phyloP scores from a whole-genome alignment of 2,797 vertebrate species.

The Tarsius wallacei region DNA sequence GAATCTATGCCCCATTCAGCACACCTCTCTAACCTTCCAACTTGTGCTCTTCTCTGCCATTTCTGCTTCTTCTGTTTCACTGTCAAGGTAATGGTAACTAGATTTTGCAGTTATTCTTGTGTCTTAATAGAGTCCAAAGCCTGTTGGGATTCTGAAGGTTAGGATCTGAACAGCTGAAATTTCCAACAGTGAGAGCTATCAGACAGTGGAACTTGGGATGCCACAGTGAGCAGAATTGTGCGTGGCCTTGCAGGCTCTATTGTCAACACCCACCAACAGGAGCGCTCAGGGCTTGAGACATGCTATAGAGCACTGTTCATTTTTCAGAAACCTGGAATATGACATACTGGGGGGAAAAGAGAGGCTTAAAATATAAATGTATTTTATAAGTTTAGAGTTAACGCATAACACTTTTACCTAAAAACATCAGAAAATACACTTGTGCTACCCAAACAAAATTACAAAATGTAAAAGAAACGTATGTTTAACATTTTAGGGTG shows the following conservation, averaged over 20 bases:
- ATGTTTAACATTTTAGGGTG: neutral
- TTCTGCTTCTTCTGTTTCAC: neutral
- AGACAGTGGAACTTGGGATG: no score
- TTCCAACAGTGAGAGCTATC: neutral
- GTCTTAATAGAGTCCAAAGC: neutral
- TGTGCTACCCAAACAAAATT: neutral
- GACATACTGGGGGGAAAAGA: neutral
- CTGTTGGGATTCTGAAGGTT: neutral
- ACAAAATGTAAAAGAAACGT: neutral
- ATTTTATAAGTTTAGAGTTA: neutral
- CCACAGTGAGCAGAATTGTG: fast-evolving
- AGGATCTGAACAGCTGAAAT: neutral
- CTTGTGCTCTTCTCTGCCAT: fast-evolving
- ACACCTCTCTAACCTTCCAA: neutral
- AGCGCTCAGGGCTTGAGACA: neutral
- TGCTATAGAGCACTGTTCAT: neutral
- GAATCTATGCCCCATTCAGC: neutral
- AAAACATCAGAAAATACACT: neutral
- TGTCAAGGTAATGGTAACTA: neutral
- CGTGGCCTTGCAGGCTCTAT: fast-evolving
- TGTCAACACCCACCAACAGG: fast-evolving
- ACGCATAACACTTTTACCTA: neutral
- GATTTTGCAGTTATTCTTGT: neutral
- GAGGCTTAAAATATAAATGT: neutral
- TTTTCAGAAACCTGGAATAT: neutral